phyloP scores from a whole-genome alignment of 1,140 invertebrate genomes.

The Drosophila funebris region DNA sequence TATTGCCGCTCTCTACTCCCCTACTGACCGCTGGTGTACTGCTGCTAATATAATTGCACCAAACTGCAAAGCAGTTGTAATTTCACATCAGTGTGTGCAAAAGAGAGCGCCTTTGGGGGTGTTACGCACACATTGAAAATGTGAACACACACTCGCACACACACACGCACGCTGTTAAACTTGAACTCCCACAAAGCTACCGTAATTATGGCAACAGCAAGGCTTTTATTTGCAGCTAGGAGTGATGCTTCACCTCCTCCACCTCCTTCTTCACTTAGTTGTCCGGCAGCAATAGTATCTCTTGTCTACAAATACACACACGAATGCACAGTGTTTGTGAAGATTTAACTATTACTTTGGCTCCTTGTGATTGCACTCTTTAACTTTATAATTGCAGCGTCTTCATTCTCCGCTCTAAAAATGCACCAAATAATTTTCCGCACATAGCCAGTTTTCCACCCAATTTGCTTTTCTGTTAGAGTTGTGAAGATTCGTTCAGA shows the following conservation, averaged over 20 bases:
- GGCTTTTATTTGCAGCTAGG: conserved; percentile 46
- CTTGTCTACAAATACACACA: conserved; percentile 13
- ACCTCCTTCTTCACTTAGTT: conserved; percentile 15
- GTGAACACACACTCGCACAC: conserved; percentile 17
- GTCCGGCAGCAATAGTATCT: conserved; percentile 42
- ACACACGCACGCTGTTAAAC: conserved; percentile 51
- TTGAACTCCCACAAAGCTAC: conserved; percentile 76
- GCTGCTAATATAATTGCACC: conserved; percentile 14
- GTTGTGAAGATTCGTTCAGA: not conserved
- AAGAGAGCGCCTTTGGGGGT: conserved; percentile 66
- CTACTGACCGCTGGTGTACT: no score
- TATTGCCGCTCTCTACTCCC: conserved; percentile 16
- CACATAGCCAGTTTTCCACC: conserved; percentile 65
- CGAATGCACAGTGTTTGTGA: not conserved
- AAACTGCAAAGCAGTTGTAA: conserved; percentile 12
- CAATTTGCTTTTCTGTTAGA: conserved; percentile 51
- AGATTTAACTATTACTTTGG: conserved; percentile 8
- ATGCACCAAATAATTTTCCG: conserved; percentile 48
- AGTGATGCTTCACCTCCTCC: conserved; percentile 37
- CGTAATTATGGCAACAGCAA: conserved; percentile 63
- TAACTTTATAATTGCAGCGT: conserved; percentile 16
- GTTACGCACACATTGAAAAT: conserved; percentile 54
- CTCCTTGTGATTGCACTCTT: conserved; percentile 8
- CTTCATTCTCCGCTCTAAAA: conserved; percentile 9
- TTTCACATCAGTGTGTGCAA: conserved; percentile 34